Percentiles rank a stretch among this genome's conserved stretches.
These are phyloP conservation scores for Apis florea DNA, from an alignment of 1,140 invertebrate species.

Conservation along the genomic window DNA sequence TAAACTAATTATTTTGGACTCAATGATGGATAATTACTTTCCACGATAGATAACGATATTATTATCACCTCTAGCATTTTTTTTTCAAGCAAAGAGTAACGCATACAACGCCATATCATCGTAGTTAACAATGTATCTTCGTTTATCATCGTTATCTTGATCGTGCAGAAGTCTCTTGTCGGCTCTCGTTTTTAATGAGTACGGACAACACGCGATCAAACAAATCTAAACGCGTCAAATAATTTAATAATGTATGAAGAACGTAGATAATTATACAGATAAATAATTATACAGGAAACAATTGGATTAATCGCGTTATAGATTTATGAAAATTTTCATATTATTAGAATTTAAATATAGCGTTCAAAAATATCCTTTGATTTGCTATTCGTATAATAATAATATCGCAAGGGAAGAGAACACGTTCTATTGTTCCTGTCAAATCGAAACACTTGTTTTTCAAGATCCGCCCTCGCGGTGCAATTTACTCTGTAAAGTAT, in stretches of 20 bases:
- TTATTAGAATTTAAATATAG: too few species aligned
- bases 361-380: background rate
- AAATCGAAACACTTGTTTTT: constrained; percentile 61
- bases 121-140: constrained; percentile 8
- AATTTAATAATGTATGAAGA: background rate
- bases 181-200: constrained; percentile 48
- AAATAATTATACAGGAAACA: too few species aligned
- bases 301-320: too few species aligned
- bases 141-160: constrained; percentile 41
- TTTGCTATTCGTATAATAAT: background rate
- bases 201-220: constrained; percentile 35
- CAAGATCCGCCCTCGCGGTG: constrained; percentile 56
- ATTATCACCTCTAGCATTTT: background rate
- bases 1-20: constrained; percentile 7
- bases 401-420: background rate
- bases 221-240: constrained; percentile 29
- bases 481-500: constrained; percentile 66
- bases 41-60: background rate
- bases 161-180: constrained; percentile 55
- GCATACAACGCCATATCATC: background rate
- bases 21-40: background rate
- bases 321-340: background rate
- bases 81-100: background rate
- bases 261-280: too few species aligned
- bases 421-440: constrained; percentile 18